phyloP scores from a whole-genome alignment of 2,797 vertebrate species.

The Simalia tracyae region DNA sequence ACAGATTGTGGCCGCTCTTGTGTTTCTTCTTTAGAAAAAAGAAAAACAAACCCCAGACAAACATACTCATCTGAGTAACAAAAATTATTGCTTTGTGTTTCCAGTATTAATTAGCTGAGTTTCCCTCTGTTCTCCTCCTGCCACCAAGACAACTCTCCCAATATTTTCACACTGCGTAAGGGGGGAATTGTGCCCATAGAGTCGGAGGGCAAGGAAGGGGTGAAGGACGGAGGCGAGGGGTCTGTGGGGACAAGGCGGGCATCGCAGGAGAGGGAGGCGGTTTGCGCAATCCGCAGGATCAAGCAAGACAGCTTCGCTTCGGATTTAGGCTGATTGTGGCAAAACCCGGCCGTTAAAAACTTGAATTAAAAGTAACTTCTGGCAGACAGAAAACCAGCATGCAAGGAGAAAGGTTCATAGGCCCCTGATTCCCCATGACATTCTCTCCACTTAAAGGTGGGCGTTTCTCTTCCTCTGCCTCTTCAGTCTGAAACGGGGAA shows the following conservation, averaged over 20 bases:
- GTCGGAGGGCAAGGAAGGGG: constrained; percentile 35
- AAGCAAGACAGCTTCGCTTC: background rate
- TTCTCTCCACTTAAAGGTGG: background rate
- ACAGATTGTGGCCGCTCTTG: constrained; percentile 79
- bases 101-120: constrained; percentile 76
- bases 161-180: constrained; percentile 45
- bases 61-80: constrained; percentile 82
- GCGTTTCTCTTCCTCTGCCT: background rate
- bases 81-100: constrained; percentile 85
- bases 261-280: too few species aligned
- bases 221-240: constrained; percentile 6
- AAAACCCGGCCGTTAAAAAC: background rate
- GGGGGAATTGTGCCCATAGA: background rate
- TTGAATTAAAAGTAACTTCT: background rate
- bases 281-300: too few species aligned
- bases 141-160: constrained; percentile 76
- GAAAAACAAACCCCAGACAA: constrained; percentile 69
- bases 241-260: background rate
- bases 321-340: background rate
- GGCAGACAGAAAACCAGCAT: background rate
- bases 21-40: constrained; percentile 67
- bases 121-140: constrained; percentile 70
- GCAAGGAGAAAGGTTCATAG: background rate
- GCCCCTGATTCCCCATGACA: background rate
- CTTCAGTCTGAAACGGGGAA: background rate